phyloP scores from a whole-genome alignment of 2,113 vertebrate species.

The Lamprotornis superbus region DNA sequence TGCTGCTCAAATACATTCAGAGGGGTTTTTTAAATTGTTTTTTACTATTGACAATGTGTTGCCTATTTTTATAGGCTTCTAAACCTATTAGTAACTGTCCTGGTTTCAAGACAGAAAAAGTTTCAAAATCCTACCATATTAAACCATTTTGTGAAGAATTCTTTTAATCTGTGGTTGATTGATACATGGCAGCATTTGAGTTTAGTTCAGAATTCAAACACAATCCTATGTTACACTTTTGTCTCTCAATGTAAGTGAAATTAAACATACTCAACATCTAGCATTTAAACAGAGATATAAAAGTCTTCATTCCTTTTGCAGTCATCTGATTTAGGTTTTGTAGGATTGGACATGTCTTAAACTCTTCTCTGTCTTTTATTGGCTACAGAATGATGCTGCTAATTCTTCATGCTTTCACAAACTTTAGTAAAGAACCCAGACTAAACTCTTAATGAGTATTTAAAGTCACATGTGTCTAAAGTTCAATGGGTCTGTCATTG shows the following conservation, averaged over 20 bases:
- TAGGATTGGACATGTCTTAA: background rate
- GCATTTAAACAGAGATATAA: background rate
- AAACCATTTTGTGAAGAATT: background rate
- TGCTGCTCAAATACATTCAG: background rate
- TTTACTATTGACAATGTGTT: background rate
- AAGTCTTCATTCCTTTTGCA: background rate
- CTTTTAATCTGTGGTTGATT: background rate
- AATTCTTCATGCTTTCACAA: background rate
- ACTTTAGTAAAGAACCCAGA: background rate
- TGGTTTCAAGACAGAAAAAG: background rate
- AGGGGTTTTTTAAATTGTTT: background rate
- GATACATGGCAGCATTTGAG: background rate
- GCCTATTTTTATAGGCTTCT: background rate
- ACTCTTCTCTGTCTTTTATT: background rate
- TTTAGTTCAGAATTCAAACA: background rate
- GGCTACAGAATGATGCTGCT: background rate
- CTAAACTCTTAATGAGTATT: background rate
- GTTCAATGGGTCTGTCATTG: background rate
- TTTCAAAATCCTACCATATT: background rate
- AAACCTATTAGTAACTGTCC: background rate
- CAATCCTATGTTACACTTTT: background rate
- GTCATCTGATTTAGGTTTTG: background rate
- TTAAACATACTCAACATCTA: background rate
- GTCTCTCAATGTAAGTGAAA: background rate
- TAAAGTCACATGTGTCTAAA: background rate